Evolutionary conservation across 2,888 invertebrate genomes (phyloP), one percentile per base, ranked within the genome.

Genomic region (Rosalia funebris): DNA sequence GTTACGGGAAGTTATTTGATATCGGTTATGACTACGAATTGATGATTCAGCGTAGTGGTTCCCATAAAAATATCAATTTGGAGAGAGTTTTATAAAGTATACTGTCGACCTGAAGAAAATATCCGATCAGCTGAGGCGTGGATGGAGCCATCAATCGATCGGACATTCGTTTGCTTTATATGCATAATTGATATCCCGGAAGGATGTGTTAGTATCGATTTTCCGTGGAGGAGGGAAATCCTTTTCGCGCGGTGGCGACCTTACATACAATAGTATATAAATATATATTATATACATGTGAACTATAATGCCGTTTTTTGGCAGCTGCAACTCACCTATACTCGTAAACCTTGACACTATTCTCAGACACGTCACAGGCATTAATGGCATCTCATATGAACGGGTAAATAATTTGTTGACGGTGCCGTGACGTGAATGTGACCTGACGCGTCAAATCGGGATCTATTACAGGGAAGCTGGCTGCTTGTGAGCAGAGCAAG

Each of bases 401-500:
- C 12, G 41, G 34, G 34, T 34, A 34, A 34, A 34, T 34, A n/a
- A 34, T 3, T 10, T 34, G 25, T 34, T 34, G 34, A 34, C 34
- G 11, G 5, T n/a, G 5, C 11, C 34, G 39, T 39, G 50, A 50
- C 50, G 50, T 50, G 39, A 50, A 19, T 50, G 50, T 15, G 50
- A 50, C 14, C 9, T 37, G 37, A 15, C 0, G 47, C 48, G 48
- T 37, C 47, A 34, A 48, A 15, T 48, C 7, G 14, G 7, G 25
- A 14, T 36, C n/a, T 37, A 5, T 50, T 50, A 39, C 39, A 50
- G 50, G 50, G 10, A 50, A 50, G 50, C 25, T 50, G 50, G 50
- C 39, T 75, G 76, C 75, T 74, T 75, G 75, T 79, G 79, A 81
- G 79, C 78, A 78, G 78, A 81, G 77, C 78, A 80, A 80, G 80